Percentiles rank a stretch among this genome's conserved stretches.
phyloP scores from a whole-genome alignment of 2,888 invertebrate species.

The Eutolmus rufibarbis region DNA sequence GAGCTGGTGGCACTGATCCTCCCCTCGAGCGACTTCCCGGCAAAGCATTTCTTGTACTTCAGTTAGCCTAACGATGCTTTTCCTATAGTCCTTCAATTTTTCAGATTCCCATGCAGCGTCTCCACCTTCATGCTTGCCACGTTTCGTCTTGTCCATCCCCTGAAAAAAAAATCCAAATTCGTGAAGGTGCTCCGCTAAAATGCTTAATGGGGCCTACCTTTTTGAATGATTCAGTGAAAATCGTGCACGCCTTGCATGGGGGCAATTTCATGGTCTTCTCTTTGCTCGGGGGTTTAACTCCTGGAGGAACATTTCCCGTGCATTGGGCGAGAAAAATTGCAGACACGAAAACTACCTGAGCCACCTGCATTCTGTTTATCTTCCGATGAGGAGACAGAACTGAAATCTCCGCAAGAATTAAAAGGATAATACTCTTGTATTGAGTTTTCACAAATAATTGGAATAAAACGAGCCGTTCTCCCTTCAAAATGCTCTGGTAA shows the following conservation, averaged over 20 bases:
- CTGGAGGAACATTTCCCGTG: neutral
- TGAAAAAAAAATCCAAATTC: conserved; percentile 40
- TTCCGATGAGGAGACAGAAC: neutral
- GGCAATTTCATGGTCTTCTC: conserved; percentile 67
- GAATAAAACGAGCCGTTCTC: neutral
- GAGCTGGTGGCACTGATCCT: conserved; percentile 82
- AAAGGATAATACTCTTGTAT: neutral
- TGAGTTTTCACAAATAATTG: neutral
- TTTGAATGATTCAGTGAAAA: conserved; percentile 78
- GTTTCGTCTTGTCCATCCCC: conserved; percentile 82
- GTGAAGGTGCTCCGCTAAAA: neutral
- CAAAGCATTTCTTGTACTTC: conserved; percentile 92
- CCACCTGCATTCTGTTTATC: neutral
- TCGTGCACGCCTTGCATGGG: conserved; percentile 80
- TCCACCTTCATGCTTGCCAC: conserved; percentile 91
- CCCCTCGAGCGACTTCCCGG: conserved; percentile 74
- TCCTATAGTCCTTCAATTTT: conserved; percentile 80
- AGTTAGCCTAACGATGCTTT: conserved; percentile 86
- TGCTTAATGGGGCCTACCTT: conserved; percentile 55
- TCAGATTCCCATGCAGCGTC: conserved; percentile 94
- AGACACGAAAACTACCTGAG: neutral
- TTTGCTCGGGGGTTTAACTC: conserved; percentile 52
- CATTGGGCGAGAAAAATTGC: neutral
- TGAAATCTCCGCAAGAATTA: neutral
- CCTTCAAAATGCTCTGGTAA: neutral